Evolutionary conservation across 2,888 invertebrate genomes (phyloP).

Genomic region (Cataglyphis altisquamis): DNA sequence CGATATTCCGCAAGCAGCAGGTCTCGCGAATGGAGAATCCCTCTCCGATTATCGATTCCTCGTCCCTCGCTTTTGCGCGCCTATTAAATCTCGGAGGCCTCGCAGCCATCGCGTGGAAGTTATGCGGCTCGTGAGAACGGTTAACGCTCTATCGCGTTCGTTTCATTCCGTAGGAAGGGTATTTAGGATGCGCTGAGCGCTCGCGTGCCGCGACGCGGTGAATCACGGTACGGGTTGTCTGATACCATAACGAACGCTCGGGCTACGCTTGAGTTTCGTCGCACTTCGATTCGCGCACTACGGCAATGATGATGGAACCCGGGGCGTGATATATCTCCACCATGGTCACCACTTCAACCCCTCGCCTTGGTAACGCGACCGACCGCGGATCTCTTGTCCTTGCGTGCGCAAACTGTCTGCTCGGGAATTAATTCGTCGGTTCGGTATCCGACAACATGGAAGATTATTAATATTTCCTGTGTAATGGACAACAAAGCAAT

Average conservation of each 20-base stretch:
- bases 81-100: slow-evolving; percentile 34
- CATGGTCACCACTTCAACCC: slow-evolving; percentile 16
- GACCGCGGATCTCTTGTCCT: not conserved
- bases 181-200: slow-evolving; percentile 34
- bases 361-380: slow-evolving; percentile 1
- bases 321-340: not conserved
- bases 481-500: not conserved
- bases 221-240: slow-evolving; percentile 33
- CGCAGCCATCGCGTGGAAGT: slow-evolving; percentile 43
- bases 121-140: slow-evolving; percentile 16
- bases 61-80: slow-evolving; percentile 13
- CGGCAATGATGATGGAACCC: not conserved
- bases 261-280: slow-evolving; percentile 15
- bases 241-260: slow-evolving; percentile 38
- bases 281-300: slow-evolving; percentile 21
- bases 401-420: slow-evolving; percentile 1
- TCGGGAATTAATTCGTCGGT: slow-evolving; percentile 12
- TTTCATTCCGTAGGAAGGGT: slow-evolving; percentile 13
- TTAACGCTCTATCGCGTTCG: slow-evolving; percentile 48
- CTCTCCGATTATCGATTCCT: slow-evolving; percentile 23
- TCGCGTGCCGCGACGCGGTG: slow-evolving; percentile 44
- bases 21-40: not conserved
- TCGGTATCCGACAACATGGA: slow-evolving; percentile 3
- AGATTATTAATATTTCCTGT: not conserved
- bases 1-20: not conserved